Evolutionary conservation across 2,797 vertebrate genomes (phyloP).

Genomic region (Tragelaphus eurycerus): DNA sequence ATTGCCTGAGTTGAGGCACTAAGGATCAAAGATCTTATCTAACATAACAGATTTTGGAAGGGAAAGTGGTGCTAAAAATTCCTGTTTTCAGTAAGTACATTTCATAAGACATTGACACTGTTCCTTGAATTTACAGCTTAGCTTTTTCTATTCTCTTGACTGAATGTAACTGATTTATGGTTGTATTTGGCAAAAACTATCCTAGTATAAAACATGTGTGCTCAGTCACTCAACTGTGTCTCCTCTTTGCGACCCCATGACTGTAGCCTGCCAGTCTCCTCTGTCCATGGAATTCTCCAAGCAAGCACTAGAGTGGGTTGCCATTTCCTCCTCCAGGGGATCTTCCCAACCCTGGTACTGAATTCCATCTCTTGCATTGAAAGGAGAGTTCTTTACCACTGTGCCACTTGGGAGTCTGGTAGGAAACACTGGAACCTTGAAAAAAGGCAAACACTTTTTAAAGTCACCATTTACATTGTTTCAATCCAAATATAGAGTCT

Average conservation of each 20-base stretch:
- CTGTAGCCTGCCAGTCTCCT: neutral
- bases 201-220: too few species aligned
- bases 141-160: neutral
- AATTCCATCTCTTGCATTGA: neutral
- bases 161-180: neutral
- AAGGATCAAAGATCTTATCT: slow-evolving; percentile 20
- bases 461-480: neutral
- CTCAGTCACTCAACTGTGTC: neutral
- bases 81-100: neutral
- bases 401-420: neutral
- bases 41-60: neutral
- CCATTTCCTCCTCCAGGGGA: neutral
- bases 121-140: neutral
- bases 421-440: neutral
- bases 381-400: neutral
- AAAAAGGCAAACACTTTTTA: neutral
- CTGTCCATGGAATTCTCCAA: neutral
- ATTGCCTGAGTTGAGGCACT: neutral
- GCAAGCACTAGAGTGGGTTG: neutral
- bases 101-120: neutral
- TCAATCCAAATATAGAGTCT: neutral
- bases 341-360: neutral
- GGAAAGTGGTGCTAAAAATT: neutral
- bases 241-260: neutral
- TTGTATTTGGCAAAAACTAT: neutral